These are phyloP conservation scores for Drosophila sp. DNA, from an alignment of 1,140 invertebrate species.

Conservation along the genomic window DNA sequence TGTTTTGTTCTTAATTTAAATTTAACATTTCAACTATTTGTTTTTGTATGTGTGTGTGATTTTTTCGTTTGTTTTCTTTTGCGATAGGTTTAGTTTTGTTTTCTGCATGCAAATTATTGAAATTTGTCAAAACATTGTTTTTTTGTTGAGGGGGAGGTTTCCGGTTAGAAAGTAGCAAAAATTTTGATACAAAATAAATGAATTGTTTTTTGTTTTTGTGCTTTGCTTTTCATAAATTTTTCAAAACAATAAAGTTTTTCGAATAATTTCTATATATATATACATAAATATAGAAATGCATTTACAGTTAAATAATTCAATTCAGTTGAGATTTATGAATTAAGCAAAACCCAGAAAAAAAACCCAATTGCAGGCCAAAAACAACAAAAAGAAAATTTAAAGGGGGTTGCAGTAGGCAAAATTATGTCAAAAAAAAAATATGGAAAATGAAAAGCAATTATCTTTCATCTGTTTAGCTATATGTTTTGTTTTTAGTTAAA, in stretches of 20 bases:
- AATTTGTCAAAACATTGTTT: neutral
- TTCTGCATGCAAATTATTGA: neutral
- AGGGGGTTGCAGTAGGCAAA: neutral
- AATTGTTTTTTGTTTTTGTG: conserved; percentile 11
- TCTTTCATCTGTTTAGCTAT: conserved; percentile 38
- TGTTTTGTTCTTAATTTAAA: neutral
- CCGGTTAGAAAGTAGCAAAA: neutral
- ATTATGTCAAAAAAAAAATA: neutral
- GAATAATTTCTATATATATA: neutral
- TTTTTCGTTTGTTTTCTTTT: neutral
- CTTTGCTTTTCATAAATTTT: neutral
- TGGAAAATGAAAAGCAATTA: conserved; percentile 1
- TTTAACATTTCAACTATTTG: conserved; percentile 22
- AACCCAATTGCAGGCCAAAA: conserved; percentile 8
- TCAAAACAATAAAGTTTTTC: neutral
- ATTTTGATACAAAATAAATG: conserved; percentile 14
- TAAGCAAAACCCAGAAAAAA: conserved; percentile 4
- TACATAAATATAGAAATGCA: neutral
- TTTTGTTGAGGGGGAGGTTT: neutral
- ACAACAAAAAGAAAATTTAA: neutral
- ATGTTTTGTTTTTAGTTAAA: conserved; percentile 5
- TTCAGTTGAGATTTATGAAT: neutral
- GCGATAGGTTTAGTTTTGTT: conserved; percentile 6
- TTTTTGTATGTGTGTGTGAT: conserved; percentile 4
- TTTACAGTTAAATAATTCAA: neutral